These are phyloP conservation scores for Drosophila ohnishii DNA, from an alignment of 1,140 invertebrate genomes.

Conservation along the genomic window DNA sequence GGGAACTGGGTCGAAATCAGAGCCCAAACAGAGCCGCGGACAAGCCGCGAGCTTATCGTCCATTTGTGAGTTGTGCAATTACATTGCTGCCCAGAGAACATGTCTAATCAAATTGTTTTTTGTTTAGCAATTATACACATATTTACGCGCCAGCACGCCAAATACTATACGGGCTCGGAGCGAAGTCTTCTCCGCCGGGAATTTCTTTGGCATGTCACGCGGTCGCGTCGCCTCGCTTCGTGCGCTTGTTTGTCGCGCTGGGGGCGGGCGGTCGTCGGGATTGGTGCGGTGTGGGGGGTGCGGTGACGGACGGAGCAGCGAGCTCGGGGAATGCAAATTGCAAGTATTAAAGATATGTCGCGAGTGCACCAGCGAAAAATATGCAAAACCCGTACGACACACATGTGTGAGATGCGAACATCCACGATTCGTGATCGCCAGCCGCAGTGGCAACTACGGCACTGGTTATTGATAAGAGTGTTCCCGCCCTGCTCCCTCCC, in stretches of 20 bases:
- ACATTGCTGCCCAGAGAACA: conserved; percentile 27
- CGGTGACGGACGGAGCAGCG: conserved; percentile 3
- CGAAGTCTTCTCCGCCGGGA: conserved; percentile 27
- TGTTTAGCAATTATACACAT: conserved; percentile 35
- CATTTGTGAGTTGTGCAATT: conserved; percentile 43
- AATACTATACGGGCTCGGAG: conserved; percentile 23
- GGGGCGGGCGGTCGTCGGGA: not conserved
- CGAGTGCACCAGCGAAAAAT: conserved; percentile 36
- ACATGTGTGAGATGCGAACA: conserved; percentile 15
- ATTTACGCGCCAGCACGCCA: conserved; percentile 13
- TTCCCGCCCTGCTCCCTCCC: not conserved
- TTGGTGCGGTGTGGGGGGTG: not conserved
- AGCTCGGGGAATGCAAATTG: conserved; percentile 42
- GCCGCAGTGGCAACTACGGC: conserved; percentile 30
- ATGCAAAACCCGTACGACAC: conserved; percentile 39
- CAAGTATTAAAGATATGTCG: conserved; percentile 45
- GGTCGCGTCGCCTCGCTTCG: conserved; percentile 40
- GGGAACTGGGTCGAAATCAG: conserved; percentile 22
- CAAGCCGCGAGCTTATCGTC: conserved; percentile 34
- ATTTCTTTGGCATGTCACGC: conserved; percentile 73
- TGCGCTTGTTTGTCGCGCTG: conserved; percentile 45
- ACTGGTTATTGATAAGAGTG: conserved; percentile 48
- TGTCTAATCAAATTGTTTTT: conserved; percentile 48
- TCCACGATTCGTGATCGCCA: conserved; percentile 54
- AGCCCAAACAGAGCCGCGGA: conserved; percentile 15